Percentiles rank a stretch among this genome's conserved stretches.
phyloP scores from a whole-genome alignment of 2,113 vertebrate species.

The Cairina moschata region DNA sequence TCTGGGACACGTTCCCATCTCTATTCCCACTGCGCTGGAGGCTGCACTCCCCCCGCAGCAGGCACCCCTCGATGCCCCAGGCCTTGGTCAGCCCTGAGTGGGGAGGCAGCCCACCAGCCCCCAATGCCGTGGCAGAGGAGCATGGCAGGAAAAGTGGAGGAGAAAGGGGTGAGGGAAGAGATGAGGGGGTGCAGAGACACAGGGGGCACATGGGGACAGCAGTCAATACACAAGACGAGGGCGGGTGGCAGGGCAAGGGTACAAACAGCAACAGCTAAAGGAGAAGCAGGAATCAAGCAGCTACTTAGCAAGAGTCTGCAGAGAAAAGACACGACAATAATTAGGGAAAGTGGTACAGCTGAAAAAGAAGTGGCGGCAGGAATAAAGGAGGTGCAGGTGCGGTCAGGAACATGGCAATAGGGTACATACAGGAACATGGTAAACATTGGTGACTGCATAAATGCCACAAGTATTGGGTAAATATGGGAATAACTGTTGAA shows the following conservation, averaged over 20 bases:
- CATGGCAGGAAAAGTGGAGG: background rate
- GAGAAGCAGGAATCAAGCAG: constrained; percentile 34
- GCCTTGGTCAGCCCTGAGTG: background rate
- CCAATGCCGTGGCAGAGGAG: background rate
- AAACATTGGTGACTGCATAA: background rate
- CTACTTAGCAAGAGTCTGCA: constrained; percentile 28
- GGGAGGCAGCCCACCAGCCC: background rate
- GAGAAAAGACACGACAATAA: constrained; percentile 45
- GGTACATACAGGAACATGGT: background rate
- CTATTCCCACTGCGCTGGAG: background rate
- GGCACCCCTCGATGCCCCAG: background rate
- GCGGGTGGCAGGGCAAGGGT: background rate
- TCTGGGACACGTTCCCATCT: background rate
- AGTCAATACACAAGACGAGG: background rate
- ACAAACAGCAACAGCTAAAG: constrained; percentile 1
- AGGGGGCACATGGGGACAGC: background rate
- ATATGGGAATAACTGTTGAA: background rate
- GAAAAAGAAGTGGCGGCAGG: constrained; percentile 22
- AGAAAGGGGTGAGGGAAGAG: background rate
- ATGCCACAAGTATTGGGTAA: background rate
- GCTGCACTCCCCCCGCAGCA: background rate
- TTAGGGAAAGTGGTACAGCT: constrained; percentile 32
- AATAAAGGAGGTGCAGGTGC: constrained; percentile 9
- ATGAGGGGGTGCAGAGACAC: background rate
- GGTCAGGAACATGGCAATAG: background rate